These are phyloP conservation scores for Spea multiplicata DNA, from an alignment of 2,113 vertebrate genomes.

Conservation along the genomic window DNA sequence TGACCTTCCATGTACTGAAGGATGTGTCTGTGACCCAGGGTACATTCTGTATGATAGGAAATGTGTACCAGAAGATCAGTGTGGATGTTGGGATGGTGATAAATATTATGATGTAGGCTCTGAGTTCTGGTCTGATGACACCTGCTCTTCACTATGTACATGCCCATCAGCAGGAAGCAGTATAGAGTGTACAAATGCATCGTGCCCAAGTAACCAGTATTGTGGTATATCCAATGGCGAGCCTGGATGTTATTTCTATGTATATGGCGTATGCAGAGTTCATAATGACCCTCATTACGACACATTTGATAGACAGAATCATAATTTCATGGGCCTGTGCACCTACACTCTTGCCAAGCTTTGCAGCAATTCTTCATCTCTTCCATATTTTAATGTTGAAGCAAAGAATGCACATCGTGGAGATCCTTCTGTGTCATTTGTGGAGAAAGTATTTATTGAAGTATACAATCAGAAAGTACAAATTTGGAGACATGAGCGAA, in stretches of 20 bases:
- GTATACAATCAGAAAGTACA: constrained; percentile 47
- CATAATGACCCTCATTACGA: constrained; percentile 60
- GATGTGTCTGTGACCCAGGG: constrained; percentile 50
- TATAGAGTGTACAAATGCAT: constrained; percentile 61
- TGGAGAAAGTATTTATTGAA: constrained; percentile 61
- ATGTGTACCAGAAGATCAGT: constrained; percentile 52
- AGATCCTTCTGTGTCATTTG: constrained; percentile 52
- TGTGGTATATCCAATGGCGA: constrained; percentile 57
- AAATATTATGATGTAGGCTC: constrained; percentile 54
- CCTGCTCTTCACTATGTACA: neutral
- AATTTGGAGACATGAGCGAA: constrained; percentile 56
- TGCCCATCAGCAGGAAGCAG: constrained; percentile 61
- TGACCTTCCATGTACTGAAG: constrained; percentile 37
- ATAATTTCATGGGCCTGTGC: constrained; percentile 65
- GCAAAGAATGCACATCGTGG: constrained; percentile 57
- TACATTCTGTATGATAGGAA: constrained; percentile 48
- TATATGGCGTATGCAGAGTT: constrained; percentile 59
- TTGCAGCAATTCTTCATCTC: constrained; percentile 52
- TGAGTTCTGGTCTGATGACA: constrained; percentile 66
- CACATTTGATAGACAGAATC: constrained; percentile 67
- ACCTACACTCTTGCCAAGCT: constrained; percentile 64
- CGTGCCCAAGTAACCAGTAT: constrained; percentile 60
- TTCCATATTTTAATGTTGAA: constrained; percentile 65
- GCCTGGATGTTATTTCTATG: constrained; percentile 38
- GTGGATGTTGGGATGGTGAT: constrained; percentile 53